phyloP scores from a whole-genome alignment of 2,113 vertebrate species.

The Acanthisitta chloris region DNA sequence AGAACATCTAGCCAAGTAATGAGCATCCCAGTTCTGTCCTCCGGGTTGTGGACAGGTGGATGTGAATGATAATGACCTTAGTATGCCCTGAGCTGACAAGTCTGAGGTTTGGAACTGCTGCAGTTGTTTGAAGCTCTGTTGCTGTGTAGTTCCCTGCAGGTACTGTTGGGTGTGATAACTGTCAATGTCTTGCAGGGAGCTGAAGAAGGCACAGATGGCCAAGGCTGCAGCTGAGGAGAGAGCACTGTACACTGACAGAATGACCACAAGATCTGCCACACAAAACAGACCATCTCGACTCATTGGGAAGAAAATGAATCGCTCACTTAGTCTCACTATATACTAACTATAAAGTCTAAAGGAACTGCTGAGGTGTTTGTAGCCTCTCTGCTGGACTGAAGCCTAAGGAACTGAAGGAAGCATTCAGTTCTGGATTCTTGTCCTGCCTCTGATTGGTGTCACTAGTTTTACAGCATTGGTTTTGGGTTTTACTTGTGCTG shows the following conservation, averaged over 20 bases:
- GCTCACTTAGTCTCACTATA: slow-evolving; percentile 94
- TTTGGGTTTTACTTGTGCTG: slow-evolving; percentile 46
- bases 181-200: slow-evolving; percentile 78
- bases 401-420: not conserved
- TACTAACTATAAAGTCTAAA: slow-evolving; percentile 74
- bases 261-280: slow-evolving; percentile 89
- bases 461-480: slow-evolving; percentile 57
- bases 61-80: accelerated
- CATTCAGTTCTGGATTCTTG: slow-evolving; percentile 36
- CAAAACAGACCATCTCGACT: slow-evolving; percentile 87
- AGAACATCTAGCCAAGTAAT: not conserved
- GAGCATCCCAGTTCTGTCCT: not conserved
- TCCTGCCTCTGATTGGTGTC: slow-evolving; percentile 12
- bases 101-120: not conserved
- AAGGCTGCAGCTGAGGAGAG: slow-evolving; percentile 92
- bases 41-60: not conserved
- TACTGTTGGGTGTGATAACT: accelerated
- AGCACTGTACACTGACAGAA: slow-evolving; percentile 86
- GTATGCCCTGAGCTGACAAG: not conserved
- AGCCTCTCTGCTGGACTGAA: slow-evolving; percentile 30
- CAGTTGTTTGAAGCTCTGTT: not conserved
- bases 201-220: slow-evolving; percentile 96
- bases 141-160: not conserved
- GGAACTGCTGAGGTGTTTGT: slow-evolving; percentile 26
- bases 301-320: slow-evolving; percentile 97